These are phyloP conservation scores for Anguilla obscura DNA, from an alignment of 2,797 vertebrate species.

Conservation along the genomic window DNA sequence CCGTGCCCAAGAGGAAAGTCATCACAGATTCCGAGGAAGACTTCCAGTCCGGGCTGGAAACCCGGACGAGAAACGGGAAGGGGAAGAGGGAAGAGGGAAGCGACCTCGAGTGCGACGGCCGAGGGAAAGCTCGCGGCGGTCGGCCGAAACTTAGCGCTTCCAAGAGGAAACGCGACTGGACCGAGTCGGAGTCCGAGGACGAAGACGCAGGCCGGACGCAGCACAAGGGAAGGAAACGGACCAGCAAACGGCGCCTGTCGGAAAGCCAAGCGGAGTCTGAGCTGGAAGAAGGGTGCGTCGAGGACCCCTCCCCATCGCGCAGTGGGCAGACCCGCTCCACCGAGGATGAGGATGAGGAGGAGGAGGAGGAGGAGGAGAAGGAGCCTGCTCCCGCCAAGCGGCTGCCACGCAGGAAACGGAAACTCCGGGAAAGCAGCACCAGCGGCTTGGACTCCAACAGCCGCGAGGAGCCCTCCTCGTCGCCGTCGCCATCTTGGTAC, in stretches of 20 bases:
- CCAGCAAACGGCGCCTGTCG: conserved; percentile 40
- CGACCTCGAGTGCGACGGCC: conserved; percentile 26
- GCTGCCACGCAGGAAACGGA: conserved; percentile 45
- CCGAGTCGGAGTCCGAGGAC: conserved; percentile 63
- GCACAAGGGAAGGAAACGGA: background rate
- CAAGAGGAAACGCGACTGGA: conserved; percentile 69
- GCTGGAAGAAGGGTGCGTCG: conserved; percentile 38
- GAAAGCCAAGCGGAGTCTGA: conserved; percentile 43
- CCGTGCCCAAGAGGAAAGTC: conserved; percentile 74
- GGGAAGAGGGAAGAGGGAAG: conserved; percentile 33
- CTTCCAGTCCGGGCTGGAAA: conserved; percentile 43
- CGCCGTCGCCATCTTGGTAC: conserved; percentile 59
- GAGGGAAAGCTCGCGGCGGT: conserved; percentile 42
- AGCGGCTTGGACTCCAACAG: conserved; percentile 62
- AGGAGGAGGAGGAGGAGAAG: conserved; percentile 21
- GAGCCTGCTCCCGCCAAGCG: conserved; percentile 36
- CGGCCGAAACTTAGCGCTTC: conserved; percentile 51
- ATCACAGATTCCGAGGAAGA: conserved; percentile 74
- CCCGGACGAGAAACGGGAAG: conserved; percentile 51
- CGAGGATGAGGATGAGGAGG: conserved; percentile 15
- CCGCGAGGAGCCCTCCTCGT: conserved; percentile 57
- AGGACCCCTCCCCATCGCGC: conserved; percentile 42
- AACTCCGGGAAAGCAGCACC: conserved; percentile 61
- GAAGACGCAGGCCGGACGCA: conserved; percentile 24
- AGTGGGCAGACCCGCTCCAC: conserved; percentile 41